Percentiles rank a stretch among this genome's conserved stretches.
phyloP scores from a whole-genome alignment of 2,113 vertebrate species.

The Neogobius melanostomus region DNA sequence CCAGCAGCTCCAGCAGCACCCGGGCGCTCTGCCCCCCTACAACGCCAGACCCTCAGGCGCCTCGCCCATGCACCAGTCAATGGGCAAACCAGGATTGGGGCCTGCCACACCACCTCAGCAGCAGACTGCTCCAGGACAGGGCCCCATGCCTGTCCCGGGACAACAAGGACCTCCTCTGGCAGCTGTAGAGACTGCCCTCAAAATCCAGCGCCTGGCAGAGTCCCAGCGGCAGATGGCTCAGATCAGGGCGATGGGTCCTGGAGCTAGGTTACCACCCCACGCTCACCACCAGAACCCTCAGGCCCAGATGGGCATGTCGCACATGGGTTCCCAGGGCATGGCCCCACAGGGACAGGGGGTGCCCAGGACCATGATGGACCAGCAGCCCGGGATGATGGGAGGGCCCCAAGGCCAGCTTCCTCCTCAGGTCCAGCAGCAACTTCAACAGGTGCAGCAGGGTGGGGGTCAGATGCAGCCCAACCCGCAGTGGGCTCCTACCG shows the following conservation, averaged over 20 bases:
- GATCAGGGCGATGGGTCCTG: constrained; percentile 75
- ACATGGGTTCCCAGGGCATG: constrained; percentile 79
- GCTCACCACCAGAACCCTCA: constrained; percentile 81
- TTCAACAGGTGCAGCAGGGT: constrained; percentile 64
- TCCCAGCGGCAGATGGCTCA: constrained; percentile 95
- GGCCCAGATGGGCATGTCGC: constrained; percentile 87
- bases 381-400: constrained; percentile 76
- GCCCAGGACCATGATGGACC: constrained; percentile 74
- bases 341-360: constrained; percentile 71
- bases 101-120: constrained; percentile 84
- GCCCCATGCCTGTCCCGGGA: constrained; percentile 61
- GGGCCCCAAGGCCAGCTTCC: constrained; percentile 82
- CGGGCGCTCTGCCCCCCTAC: constrained; percentile 77
- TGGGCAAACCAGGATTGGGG: constrained; percentile 91
- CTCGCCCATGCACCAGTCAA: constrained; percentile 83
- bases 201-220: constrained; percentile 94
- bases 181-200: constrained; percentile 94
- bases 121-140: constrained; percentile 73
- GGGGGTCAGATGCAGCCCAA: constrained; percentile 76
- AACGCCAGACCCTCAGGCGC: constrained; percentile 84
- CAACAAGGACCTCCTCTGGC: constrained; percentile 87
- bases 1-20: constrained; percentile 71
- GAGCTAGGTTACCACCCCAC: constrained; percentile 81
- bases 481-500: constrained; percentile 77
- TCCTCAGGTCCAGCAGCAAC: constrained; percentile 79